Conservation (phyloP, 64 coral and sea anemone species). For the Pocillopora damicornis region DNA sequence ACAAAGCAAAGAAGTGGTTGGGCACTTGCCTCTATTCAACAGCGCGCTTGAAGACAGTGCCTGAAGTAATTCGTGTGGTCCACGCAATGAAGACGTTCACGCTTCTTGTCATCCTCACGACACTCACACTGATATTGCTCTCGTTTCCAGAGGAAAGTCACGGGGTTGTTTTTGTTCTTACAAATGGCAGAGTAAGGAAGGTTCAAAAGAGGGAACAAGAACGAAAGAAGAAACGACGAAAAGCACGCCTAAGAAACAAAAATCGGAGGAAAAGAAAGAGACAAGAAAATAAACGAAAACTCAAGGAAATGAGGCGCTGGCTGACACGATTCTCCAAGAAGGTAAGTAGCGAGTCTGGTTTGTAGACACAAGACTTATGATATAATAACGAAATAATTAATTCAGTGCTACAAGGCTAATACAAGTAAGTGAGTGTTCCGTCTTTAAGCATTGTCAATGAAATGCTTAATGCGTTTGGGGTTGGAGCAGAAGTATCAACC, state of each 20-base stretch:
- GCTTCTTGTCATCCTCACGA: background rate
- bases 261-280: background rate
- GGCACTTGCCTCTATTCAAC: constrained; percentile 12
- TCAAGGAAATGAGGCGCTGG: constrained; percentile 13
- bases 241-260: background rate
- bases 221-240: background rate
- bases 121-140: background rate
- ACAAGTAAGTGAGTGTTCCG: constrained; percentile 24
- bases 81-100: constrained; percentile 14
- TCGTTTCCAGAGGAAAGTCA: constrained; percentile 24
- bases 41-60: background rate
- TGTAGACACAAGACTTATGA: background rate
- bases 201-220: background rate
- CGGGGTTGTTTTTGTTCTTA: constrained; percentile 14
- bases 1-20: constrained; percentile 8
- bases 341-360: background rate
- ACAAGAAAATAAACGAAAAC: background rate
- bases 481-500: background rate
- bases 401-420: constrained; percentile 5
- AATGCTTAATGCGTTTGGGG: background rate
- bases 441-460: constrained; percentile 12
- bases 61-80: background rate
- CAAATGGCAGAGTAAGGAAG: background rate
- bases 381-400: constrained; percentile 33
- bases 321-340: constrained; percentile 18